Conservation (phyloP, 1,140 invertebrate genomes). For the Trypoxylus dichotomus region DNA sequence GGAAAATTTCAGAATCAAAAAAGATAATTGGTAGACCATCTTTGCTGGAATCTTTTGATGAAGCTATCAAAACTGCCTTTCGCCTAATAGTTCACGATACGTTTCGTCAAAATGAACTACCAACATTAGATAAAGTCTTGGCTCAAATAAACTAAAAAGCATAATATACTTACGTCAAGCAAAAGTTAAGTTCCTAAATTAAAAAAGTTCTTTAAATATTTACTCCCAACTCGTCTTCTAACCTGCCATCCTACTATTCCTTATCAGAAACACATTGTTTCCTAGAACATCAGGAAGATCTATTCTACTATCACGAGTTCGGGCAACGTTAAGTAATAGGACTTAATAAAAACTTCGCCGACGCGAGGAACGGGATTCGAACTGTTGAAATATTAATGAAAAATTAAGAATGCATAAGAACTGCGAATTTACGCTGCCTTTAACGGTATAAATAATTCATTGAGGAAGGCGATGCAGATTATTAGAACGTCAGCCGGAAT, state of each 20-base stretch:
- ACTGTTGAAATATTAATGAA: slow-evolving; percentile 14
- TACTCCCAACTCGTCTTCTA: not conserved
- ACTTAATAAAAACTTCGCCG: not conserved
- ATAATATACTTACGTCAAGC: too few relatives aligned
- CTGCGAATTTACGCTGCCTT: not conserved
- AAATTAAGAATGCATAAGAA: slow-evolving; percentile 21
- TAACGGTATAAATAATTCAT: slow-evolving; percentile 10
- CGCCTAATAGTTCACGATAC: too few relatives aligned
- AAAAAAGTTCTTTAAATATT: not conserved
- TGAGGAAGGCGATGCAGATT: not conserved
- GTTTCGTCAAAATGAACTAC: too few relatives aligned
- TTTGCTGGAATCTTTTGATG: too few relatives aligned
- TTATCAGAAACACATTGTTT: not conserved
- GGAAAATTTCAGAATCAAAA: too few relatives aligned
- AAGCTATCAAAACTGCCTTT: too few relatives aligned
- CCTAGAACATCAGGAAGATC: not conserved
- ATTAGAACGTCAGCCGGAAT: not conserved
- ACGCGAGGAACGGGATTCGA: not conserved
- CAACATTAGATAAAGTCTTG: too few relatives aligned
- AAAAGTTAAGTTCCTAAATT: too few relatives aligned
- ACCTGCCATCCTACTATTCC: not conserved
- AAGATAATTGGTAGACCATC: too few relatives aligned
- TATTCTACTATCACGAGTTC: not conserved
- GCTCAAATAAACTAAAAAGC: too few relatives aligned
- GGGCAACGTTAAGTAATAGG: not conserved